Evolutionary conservation across 2,888 invertebrate genomes (phyloP).

Genomic region (Stenotaenia linearis): DNA sequence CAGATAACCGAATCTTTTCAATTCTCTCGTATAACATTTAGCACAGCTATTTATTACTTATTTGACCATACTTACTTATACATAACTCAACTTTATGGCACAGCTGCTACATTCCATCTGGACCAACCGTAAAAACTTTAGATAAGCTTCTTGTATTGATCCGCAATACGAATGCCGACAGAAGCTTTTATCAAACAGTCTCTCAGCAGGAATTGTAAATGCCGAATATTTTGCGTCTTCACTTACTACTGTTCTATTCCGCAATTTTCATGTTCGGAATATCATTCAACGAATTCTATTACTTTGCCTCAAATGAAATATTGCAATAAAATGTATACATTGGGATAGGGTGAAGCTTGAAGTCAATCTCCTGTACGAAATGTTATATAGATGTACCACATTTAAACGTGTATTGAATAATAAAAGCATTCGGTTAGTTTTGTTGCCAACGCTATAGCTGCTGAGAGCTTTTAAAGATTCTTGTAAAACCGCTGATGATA

Average conservation of each 20-base stretch:
- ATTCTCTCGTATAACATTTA: neutral
- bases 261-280: neutral
- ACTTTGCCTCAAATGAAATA: neutral
- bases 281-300: neutral
- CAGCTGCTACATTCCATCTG: slow-evolving; percentile 24
- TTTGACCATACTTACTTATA: slow-evolving; percentile 19
- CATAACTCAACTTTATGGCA: slow-evolving; percentile 22
- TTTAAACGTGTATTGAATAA: too few species aligned
- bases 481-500: too few species aligned
- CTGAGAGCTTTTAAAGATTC: too few species aligned
- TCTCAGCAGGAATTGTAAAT: neutral
- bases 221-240: neutral
- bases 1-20: neutral
- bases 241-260: neutral
- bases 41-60: slow-evolving; percentile 12
- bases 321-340: neutral
- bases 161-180: slow-evolving; percentile 10
- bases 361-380: neutral
- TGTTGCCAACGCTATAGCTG: too few species aligned
- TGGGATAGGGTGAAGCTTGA: neutral
- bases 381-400: too few species aligned
- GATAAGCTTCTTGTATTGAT: slow-evolving; percentile 26
- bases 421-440: too few species aligned
- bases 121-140: slow-evolving; percentile 17
- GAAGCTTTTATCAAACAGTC: slow-evolving; percentile 4